These are phyloP conservation scores for Gonioctena quinquepunctata DNA, from an alignment of 1,140 invertebrate genomes.

Conservation along the genomic window DNA sequence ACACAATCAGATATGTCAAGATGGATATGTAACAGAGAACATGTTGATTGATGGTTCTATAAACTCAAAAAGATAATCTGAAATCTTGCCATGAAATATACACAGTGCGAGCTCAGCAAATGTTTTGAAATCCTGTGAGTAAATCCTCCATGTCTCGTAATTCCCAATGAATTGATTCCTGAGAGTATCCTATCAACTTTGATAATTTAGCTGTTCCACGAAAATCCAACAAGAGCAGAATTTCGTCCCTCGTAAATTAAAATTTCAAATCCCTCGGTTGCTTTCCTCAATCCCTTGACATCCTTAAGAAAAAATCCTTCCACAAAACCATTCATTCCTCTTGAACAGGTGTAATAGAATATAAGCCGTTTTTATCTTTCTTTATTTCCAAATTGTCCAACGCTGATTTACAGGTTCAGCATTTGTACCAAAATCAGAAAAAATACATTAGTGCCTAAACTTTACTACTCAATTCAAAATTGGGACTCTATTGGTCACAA, in stretches of 20 bases:
- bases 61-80: too few species aligned
- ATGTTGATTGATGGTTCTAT: too few species aligned
- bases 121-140: neutral
- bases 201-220: neutral
- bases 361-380: conserved; percentile 15
- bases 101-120: neutral
- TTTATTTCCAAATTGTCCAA: conserved; percentile 26
- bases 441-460: conserved; percentile 27
- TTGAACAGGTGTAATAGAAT: conserved; percentile 19
- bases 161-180: neutral
- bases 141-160: neutral
- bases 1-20: too few species aligned
- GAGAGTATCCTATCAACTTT: neutral
- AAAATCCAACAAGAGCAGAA: neutral
- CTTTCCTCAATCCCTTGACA: conserved; percentile 18
- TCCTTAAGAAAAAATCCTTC: neutral
- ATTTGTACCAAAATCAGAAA: conserved; percentile 22
- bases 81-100: neutral
- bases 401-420: conserved; percentile 22
- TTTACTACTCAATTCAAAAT: conserved; percentile 4
- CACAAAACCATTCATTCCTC: conserved; percentile 30
- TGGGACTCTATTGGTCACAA: neutral
- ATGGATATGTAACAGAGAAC: too few species aligned
- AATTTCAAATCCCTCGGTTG: conserved; percentile 15
- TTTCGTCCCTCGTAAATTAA: conserved; percentile 6